A percentile compares a stretch with the other conserved stretches of the same genome.
Evolutionary conservation across 2,797 vertebrate species (phyloP).

Genomic region (Calcarius lapponicus): DNA sequence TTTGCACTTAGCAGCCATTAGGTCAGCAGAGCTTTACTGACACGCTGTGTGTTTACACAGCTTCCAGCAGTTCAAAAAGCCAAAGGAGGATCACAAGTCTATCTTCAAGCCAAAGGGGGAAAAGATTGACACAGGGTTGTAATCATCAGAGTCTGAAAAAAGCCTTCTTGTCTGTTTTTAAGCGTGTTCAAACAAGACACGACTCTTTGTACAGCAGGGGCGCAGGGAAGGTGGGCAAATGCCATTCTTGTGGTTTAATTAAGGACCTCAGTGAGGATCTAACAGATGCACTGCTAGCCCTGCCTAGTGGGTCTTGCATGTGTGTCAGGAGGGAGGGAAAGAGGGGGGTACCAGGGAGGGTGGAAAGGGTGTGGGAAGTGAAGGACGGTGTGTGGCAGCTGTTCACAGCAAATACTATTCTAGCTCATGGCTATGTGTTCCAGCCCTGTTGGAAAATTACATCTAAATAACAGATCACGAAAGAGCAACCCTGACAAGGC

Average conservation of each 20-base stretch:
- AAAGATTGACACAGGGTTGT: constrained; percentile 75
- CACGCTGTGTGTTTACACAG: constrained; percentile 73
- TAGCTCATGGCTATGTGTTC: constrained; percentile 78
- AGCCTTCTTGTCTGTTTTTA: constrained; percentile 72
- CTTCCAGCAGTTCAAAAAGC: constrained; percentile 80
- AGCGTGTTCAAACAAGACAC: constrained; percentile 74
- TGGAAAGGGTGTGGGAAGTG: constrained; percentile 59
- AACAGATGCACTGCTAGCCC: neutral
- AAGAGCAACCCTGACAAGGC: constrained; percentile 77
- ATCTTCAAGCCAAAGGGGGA: constrained; percentile 70
- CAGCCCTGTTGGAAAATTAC: constrained; percentile 82
- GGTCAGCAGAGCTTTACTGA: constrained; percentile 72
- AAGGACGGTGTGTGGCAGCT: constrained; percentile 73
- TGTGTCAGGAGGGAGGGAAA: constrained; percentile 5
- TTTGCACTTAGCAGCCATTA: constrained; percentile 67
- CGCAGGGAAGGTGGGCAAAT: constrained; percentile 64
- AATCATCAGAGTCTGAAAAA: constrained; percentile 75
- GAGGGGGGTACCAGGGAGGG: neutral
- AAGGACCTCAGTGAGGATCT: constrained; percentile 71
- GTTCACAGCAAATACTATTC: constrained; percentile 76
- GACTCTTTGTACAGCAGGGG: constrained; percentile 63
- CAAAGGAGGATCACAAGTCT: constrained; percentile 77
- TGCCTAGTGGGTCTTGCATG: constrained; percentile 39
- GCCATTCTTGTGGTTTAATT: constrained; percentile 77
- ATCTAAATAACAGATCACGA: constrained; percentile 86